Evolutionary conservation across 2,113 vertebrate genomes (phyloP).

Genomic region (Vombatus ursinus): DNA sequence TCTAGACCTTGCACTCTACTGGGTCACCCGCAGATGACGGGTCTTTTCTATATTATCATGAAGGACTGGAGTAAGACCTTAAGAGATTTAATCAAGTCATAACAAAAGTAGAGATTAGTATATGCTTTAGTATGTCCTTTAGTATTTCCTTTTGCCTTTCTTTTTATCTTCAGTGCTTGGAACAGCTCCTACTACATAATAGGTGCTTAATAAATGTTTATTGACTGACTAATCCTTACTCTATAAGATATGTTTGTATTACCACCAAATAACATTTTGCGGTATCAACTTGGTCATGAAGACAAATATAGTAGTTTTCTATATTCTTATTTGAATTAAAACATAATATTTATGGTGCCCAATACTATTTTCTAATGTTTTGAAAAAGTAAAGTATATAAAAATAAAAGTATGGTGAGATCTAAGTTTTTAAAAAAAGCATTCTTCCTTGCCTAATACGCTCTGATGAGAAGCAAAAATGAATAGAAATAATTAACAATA

Average conservation of each 20-base stretch:
- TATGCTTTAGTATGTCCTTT: too few species aligned
- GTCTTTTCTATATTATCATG: too few species aligned
- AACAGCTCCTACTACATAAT: neutral
- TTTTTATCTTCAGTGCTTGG: too few species aligned
- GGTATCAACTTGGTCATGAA: neutral
- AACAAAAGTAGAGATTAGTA: too few species aligned
- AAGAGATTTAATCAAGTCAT: too few species aligned
- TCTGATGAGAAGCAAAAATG: conserved; percentile 20
- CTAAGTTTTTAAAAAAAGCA: neutral
- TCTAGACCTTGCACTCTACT: too few species aligned
- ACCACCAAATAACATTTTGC: neutral
- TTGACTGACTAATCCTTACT: neutral
- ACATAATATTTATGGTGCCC: neutral
- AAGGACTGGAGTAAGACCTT: too few species aligned
- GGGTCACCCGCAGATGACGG: too few species aligned
- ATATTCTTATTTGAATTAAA: neutral
- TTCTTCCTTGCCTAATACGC: neutral
- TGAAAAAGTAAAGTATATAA: neutral
- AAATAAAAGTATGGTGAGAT: neutral
- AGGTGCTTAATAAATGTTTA: neutral
- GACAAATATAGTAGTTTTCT: neutral
- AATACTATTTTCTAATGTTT: neutral
- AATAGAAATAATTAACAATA: neutral
- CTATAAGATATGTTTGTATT: too few species aligned
- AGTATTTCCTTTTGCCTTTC: too few species aligned